Base-by-base conservation (phyloP, 2,888 invertebrate species). In the Zhengitettix transpicula region DNA sequence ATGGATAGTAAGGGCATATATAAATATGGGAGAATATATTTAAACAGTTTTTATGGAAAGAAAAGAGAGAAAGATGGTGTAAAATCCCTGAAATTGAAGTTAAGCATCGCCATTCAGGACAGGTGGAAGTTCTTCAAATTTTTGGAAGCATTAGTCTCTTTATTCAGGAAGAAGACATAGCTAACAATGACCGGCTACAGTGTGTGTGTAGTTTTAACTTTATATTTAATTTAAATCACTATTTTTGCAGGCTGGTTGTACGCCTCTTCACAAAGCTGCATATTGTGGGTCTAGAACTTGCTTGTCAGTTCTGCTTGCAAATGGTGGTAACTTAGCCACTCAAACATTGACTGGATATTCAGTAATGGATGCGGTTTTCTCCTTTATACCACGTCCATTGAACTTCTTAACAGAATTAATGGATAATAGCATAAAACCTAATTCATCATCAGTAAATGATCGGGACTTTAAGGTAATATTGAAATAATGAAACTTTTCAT, bases 221-320 rank as follows among this genome's bases (percentile, higher is more conserved):
- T 28, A n/a, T 7, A 28, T 28, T 28, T 28, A 5, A 28, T 28
- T 5, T 28, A 28, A 28, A 28, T 28, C 7, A 7, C 28, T 5
- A 47, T n/a, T 47, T 42, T 70, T 71, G 55, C 62, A 66, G 65
- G 66, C 67, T 15, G 73, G 75, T 42, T 71, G 77, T 11, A 78
- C 79, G 15, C 75, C 80, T 14, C 71, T 80, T 11, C 79, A 79
- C 65, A 71, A 74, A 59, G 80, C 81, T 28, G 77, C 78, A 14
- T 73, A 71, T 61, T 72, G 73, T 60, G 77, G 77, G 40, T 75
- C 77, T 61, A 72, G 73, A 51, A 73, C 75, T 56, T 77, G 77
- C 65, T 70, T 78, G 47, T 70, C 72, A 64, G 66, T 75, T 52
- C 69, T 80, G 47, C 69, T 79, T 57, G 71, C 73, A 17, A 66